Base-by-base conservation (phyloP, 2,113 vertebrate genomes). In the Ictidomys tridecemlineatus region DNA sequence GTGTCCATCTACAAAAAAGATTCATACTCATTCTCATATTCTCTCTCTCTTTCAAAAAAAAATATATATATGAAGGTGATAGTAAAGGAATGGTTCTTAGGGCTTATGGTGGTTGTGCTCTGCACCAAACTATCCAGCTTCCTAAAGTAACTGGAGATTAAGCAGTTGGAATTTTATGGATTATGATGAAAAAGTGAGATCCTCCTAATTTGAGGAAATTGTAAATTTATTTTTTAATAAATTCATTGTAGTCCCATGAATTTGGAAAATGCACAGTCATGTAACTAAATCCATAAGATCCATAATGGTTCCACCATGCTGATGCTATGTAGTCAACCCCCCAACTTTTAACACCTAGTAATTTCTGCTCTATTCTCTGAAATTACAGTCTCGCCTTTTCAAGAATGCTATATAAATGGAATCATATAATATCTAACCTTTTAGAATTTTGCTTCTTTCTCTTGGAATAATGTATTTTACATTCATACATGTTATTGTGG, bases 171-270 rank as follows among this genome's bases (percentile, higher is more conserved):
- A 92, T 83, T 73, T 85, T 56, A 84, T 51, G 2, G 42, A 53
- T 94, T 87, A 56, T 42, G 87, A 94, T 65, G 45, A 95, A 86
- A 92, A 61, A 32, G 1, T 70, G 18, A 7, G 34, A 56, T 39
- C 24, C 4, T 48, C 7, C 16, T 1, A 9, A 80, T 63, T 77
- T 92, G 17, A 16, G 13, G 34, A 13, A 56, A 7, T 70, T 87
- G 93, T 80, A 84, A 85, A 72, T 26, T 83, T 56, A 8, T 48
- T 80, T 93, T 89, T 77, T 53, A 69, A 83, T 63, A 92, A 78
- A 83, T 84, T 63, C 39, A 82, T 26, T 85, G 7, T 69, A 74
- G 72, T 93, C 85, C 45, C 78, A 26, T 56, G 45, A 80, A 42
- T 74, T 78, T 95, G 5, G 20, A 67, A 93, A 82, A 88, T 13